These are phyloP conservation scores for Sprattus sprattus DNA, from an alignment of 2,113 vertebrate genomes.

Conservation along the genomic window DNA sequence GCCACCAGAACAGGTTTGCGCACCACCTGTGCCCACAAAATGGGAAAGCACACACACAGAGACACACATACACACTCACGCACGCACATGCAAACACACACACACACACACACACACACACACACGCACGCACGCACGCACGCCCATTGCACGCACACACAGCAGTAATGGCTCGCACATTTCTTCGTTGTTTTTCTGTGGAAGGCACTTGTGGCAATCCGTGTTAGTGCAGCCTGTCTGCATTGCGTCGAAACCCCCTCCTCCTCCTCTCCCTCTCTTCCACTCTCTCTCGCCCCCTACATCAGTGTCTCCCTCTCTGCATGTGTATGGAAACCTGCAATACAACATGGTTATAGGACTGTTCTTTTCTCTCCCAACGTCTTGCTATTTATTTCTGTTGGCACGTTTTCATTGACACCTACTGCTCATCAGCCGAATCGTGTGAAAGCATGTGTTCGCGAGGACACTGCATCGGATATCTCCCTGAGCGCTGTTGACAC, in stretches of 20 bases:
- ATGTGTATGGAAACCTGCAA: conserved; percentile 57
- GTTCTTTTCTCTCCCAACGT: conserved; percentile 43
- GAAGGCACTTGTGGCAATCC: conserved; percentile 52
- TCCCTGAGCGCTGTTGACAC: conserved; percentile 57
- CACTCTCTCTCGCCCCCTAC: conserved; percentile 31
- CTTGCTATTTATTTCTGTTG: conserved; percentile 40
- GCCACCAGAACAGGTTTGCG: conserved; percentile 12
- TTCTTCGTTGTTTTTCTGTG: conserved; percentile 35
- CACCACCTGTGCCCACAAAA: conserved; percentile 17
- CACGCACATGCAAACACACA: not conserved
- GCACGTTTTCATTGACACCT: conserved; percentile 48
- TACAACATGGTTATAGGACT: conserved; percentile 47
- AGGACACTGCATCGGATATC: conserved; percentile 4
- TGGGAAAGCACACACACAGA: not conserved
- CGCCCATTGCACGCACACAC: too few relatives aligned
- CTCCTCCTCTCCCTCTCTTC: conserved; percentile 22
- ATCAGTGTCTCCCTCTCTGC: not conserved
- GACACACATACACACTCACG: not conserved
- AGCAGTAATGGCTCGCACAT: conserved; percentile 29
- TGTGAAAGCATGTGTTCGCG: not conserved
- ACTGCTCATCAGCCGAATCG: conserved; percentile 34
- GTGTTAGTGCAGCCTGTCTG: conserved; percentile 70
- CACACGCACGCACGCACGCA: not conserved
- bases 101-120: not conserved
- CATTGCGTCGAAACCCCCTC: conserved; percentile 74